These are phyloP conservation scores for Pseudomyrmex sp. DNA, from an alignment of 1,140 invertebrate species.

Conservation along the genomic window DNA sequence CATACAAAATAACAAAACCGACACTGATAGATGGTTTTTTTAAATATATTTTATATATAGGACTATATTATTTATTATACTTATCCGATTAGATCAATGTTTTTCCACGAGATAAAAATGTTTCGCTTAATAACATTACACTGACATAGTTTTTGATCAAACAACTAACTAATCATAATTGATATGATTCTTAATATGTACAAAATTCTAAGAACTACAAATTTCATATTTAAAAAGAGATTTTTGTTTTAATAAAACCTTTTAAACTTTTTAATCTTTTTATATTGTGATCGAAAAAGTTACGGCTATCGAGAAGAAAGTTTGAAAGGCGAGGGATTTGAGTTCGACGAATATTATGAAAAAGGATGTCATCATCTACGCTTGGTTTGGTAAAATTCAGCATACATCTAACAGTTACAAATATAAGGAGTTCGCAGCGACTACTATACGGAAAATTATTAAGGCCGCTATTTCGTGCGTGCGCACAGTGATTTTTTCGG, in stretches of 20 bases:
- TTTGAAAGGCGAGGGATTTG: slow-evolving; percentile 41
- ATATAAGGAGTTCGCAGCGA: slow-evolving; percentile 47
- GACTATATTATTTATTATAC: no score
- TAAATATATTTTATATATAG: neutral
- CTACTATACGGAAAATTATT: slow-evolving; percentile 67
- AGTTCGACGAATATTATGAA: slow-evolving; percentile 28
- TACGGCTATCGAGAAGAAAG: slow-evolving; percentile 50
- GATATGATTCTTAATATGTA: slow-evolving; percentile 1
- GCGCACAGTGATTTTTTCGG: slow-evolving; percentile 65
- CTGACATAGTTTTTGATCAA: neutral
- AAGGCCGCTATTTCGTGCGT: slow-evolving; percentile 74
- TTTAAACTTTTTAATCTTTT: neutral
- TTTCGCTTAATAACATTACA: no score
- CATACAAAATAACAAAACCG: neutral
- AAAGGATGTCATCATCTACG: slow-evolving; percentile 41
- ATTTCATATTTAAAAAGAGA: slow-evolving; percentile 14
- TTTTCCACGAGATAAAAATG: neutral
- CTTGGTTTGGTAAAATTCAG: slow-evolving; percentile 40
- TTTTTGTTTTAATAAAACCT: neutral
- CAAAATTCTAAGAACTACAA: slow-evolving; percentile 1
- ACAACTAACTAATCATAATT: slow-evolving; percentile 11
- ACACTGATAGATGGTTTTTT: neutral
- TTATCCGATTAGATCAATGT: neutral
- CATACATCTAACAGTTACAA: slow-evolving; percentile 49
- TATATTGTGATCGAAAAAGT: slow-evolving; percentile 57